A percentile compares a stretch with the other conserved stretches of the same genome.
Evolutionary conservation across 2,113 vertebrate species (phyloP).

Genomic region (Phrynosoma platyrhinos): DNA sequence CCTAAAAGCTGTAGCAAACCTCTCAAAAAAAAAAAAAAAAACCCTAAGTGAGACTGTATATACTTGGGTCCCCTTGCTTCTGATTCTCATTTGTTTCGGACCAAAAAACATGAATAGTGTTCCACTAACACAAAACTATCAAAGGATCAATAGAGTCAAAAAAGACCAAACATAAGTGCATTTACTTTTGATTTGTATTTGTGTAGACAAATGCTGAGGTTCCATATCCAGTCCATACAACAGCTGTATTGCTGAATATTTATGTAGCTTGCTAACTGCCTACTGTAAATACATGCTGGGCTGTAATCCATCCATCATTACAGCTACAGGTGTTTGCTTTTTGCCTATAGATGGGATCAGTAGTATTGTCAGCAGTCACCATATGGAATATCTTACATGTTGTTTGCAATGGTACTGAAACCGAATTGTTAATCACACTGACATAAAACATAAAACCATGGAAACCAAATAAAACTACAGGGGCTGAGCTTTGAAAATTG

Average conservation of each 20-base stretch:
- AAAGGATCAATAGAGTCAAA: constrained; percentile 22
- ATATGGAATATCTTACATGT: neutral
- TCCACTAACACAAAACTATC: neutral
- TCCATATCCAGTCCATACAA: neutral
- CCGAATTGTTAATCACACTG: constrained; percentile 2
- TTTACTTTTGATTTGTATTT: constrained; percentile 4
- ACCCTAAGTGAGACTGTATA: neutral
- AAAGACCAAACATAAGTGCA: neutral
- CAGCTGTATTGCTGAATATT: neutral
- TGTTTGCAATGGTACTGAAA: constrained; percentile 20
- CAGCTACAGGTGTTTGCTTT: constrained; percentile 16
- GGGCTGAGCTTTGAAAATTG: constrained; percentile 47
- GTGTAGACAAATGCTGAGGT: neutral
- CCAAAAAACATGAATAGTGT: neutral
- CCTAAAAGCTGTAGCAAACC: neutral
- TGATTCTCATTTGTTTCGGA: neutral
- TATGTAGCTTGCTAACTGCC: neutral
- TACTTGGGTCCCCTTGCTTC: neutral
- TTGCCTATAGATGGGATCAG: neutral
- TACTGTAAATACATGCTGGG: constrained; percentile 4
- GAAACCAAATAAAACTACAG: constrained; percentile 46
- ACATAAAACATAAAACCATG: constrained; percentile 33
- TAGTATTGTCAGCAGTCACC: neutral
- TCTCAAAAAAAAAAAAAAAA: neutral
- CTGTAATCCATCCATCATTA: neutral